These are phyloP conservation scores for Cynaeus angustus DNA, from an alignment of 2,888 invertebrate genomes.

Conservation along the genomic window DNA sequence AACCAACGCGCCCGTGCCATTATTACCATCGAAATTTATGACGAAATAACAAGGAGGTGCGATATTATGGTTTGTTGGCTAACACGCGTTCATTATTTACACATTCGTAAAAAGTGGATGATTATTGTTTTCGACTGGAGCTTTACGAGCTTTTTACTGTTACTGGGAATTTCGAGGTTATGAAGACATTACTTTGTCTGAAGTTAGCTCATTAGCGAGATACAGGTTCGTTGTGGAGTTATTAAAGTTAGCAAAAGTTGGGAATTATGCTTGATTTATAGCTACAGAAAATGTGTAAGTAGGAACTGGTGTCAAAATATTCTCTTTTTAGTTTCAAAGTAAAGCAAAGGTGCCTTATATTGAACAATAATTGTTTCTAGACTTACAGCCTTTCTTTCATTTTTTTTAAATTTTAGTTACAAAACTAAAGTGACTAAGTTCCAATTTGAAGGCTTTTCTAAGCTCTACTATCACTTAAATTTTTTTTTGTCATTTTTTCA, in stretches of 20 bases:
- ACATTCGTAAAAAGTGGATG: constrained; percentile 53
- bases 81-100: constrained; percentile 56
- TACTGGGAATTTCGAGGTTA: constrained; percentile 9
- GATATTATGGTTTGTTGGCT: constrained; percentile 53
- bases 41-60: constrained; percentile 59
- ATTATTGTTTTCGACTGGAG: constrained; percentile 51
- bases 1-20: constrained; percentile 39
- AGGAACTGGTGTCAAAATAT: too few species aligned
- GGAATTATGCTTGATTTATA: background rate
- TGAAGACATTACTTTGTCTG: constrained; percentile 44
- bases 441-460: too few species aligned
- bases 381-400: too few species aligned
- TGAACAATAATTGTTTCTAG: too few species aligned
- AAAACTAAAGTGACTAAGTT: too few species aligned
- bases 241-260: background rate
- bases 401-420: too few species aligned
- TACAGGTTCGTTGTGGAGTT: background rate
- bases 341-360: too few species aligned
- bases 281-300: too few species aligned
- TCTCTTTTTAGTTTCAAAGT: too few species aligned
- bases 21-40: constrained; percentile 46
- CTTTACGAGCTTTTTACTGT: constrained; percentile 43
- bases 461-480: too few species aligned
- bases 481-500: too few species aligned
- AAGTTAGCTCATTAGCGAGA: background rate